phyloP scores from a whole-genome alignment of 2,113 vertebrate genomes.

The Prolemur simus region DNA sequence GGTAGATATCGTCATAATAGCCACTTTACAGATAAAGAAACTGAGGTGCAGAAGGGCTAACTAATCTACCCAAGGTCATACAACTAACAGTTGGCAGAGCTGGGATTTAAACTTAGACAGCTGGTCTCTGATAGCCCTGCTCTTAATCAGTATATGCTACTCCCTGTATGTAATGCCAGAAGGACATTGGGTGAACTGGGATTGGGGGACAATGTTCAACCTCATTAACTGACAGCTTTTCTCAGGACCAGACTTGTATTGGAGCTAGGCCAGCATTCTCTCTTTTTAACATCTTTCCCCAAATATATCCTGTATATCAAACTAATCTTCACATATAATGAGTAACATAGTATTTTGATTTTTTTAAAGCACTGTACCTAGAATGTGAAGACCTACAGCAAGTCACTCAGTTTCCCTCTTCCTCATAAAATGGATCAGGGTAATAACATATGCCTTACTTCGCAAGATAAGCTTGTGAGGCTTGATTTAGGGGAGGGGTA shows the following conservation, averaged over 20 bases:
- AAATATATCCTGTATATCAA: background rate
- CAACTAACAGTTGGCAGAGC: background rate
- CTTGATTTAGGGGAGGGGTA: background rate
- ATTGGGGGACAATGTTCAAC: background rate
- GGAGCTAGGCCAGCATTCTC: background rate
- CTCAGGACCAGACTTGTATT: background rate
- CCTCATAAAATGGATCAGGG: background rate
- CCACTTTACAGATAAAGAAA: slow-evolving; percentile 3
- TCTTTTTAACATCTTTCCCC: background rate
- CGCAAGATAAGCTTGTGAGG: background rate
- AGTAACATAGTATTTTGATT: background rate
- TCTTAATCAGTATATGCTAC: background rate
- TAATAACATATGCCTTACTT: background rate
- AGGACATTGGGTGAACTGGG: background rate
- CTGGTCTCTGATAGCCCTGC: background rate
- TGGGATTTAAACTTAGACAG: background rate
- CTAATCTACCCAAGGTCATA: background rate
- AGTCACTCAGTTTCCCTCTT: slow-evolving; percentile 20
- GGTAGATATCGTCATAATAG: background rate
- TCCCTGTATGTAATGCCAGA: background rate
- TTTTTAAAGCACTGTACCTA: background rate
- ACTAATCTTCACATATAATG: background rate
- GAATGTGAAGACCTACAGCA: slow-evolving; percentile 1
- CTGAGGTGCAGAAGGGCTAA: background rate
- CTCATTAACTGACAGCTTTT: background rate